Evolutionary conservation across 1,140 invertebrate genomes (phyloP).

Genomic region (Cydia pomonella): DNA sequence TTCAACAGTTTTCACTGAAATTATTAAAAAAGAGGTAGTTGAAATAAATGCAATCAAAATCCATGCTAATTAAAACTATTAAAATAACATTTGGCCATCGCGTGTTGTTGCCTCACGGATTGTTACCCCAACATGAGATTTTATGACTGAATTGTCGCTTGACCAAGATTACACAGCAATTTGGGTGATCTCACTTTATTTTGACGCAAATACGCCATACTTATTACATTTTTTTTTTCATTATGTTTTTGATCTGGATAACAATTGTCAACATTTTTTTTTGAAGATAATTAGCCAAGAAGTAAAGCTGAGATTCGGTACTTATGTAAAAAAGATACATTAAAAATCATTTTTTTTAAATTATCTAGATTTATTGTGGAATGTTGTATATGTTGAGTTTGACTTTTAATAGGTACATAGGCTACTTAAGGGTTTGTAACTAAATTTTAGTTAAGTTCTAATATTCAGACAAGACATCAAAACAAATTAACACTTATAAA

Average conservation of each 20-base stretch:
- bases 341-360: no score
- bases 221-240: not conserved
- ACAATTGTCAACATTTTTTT: not conserved
- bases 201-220: conserved; percentile 2
- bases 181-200: conserved; percentile 20
- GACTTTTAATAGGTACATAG: no score
- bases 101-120: conserved; percentile 47
- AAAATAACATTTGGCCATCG: conserved; percentile 65
- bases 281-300: no score
- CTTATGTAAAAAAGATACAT: no score
- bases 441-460: no score
- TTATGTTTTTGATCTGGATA: not conserved
- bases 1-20: not conserved
- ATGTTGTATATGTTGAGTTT: no score
- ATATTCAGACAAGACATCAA: no score
- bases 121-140: conserved; percentile 43
- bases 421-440: no score
- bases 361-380: no score
- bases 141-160: conserved; percentile 32
- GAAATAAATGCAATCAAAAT: conserved; percentile 49
- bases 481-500: no score
- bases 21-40: not conserved
- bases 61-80: conserved; percentile 68
- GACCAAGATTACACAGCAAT: conserved; percentile 16
- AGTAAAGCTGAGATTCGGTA: no score